Evolutionary conservation across 2,888 invertebrate species (phyloP), one percentile per base, ranked within the genome.

Genomic region (Drosophila engyochracea): DNA sequence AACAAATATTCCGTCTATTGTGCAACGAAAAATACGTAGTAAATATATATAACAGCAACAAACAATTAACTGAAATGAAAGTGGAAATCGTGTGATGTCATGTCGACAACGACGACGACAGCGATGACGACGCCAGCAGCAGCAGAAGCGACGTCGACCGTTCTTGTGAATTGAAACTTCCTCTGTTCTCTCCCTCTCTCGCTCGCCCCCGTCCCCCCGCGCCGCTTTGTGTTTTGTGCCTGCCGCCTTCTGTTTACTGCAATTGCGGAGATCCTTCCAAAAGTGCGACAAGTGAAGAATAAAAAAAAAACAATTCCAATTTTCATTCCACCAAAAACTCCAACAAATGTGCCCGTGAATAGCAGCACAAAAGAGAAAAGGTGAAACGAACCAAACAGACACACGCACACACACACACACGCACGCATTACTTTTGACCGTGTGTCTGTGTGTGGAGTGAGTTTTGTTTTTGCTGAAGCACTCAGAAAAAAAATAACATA

Each of bases 121-220:
- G 60, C 37, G 37, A 37, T 68, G 55, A 51, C 60, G 55, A 33
- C 58, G 51, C 30, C 54, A 53, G 44, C 62, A 47, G 49, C 54
- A 51, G 53, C 61, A 69, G 74, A 82, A 61, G 55, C 75, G 82
- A 78, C 79, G 80, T 76, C 80, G 80, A 82, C 72, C 75, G 79
- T 84, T 85, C 86, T 76, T 76, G 82, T 86, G 86, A 89, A 85
- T 85, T 85, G 81, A 89, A 86, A 85, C 82, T 89, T 85, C 89
- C 85, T 84, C 79, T 65, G 72, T 65, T 74, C 82, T 60, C 69
- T 60, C 57, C 57, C 62, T 76, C 60, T 28, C 44, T 25, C 37
- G 16, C 47, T 68, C 67, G 6, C 44, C 30, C 49, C 37, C 37
- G 31, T 19, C 31, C 16, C 14, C 35, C 65, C 47, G 7, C 22